A percentile compares a stretch with the other conserved stretches of the same genome.
These are phyloP conservation scores for Tetragonisca angustula DNA, from an alignment of 2,888 invertebrate species.

Conservation along the genomic window DNA sequence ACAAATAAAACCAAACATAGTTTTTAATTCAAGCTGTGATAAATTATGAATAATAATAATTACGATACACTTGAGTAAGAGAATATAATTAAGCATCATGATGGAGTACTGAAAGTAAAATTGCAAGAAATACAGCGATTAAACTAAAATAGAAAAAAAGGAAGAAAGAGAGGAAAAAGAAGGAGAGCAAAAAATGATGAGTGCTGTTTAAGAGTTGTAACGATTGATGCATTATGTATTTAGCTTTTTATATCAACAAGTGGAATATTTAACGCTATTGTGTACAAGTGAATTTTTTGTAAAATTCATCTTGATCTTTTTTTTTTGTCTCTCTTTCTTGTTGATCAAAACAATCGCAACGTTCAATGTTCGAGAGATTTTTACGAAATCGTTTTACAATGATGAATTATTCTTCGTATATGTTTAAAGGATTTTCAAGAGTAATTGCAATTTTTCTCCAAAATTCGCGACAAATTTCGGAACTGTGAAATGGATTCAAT, in stretches of 20 bases:
- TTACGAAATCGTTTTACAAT: constrained; percentile 1
- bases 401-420: neutral
- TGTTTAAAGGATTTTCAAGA: neutral
- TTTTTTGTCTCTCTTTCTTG: neutral
- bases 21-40: constrained; percentile 33
- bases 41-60: neutral
- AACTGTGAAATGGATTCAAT: constrained; percentile 26
- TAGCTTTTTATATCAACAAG: constrained; percentile 24
- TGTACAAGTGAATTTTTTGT: constrained; percentile 6
- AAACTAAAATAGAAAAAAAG: constrained; percentile 15
- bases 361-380: neutral
- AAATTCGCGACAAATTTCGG: neutral
- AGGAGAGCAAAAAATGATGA: neutral
- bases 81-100: constrained; percentile 32
- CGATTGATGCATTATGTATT: constrained; percentile 35
- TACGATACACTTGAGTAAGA: constrained; percentile 11
- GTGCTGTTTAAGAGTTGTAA: neutral
- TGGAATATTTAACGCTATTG: constrained; percentile 8
- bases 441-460: neutral
- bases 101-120: constrained; percentile 57
- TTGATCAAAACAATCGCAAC: neutral
- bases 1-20: constrained; percentile 47
- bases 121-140: constrained; percentile 23
- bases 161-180: neutral
- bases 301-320: neutral